These are phyloP conservation scores for Mus spicilegus DNA, from an alignment of 2,113 vertebrate species.

Conservation along the genomic window DNA sequence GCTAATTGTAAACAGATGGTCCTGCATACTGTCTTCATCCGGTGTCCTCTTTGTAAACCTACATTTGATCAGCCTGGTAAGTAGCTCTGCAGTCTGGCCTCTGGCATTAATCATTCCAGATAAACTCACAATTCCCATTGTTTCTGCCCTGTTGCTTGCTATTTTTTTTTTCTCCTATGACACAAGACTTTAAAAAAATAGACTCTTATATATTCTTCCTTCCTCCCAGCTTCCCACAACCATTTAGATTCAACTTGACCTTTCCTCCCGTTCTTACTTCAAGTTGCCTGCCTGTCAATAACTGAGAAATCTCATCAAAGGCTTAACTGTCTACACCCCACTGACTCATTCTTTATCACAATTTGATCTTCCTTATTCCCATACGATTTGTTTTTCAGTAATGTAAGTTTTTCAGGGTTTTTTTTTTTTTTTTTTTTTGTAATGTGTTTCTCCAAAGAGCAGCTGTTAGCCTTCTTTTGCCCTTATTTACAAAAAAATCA, in stretches of 20 bases:
- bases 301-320: conserved; percentile 47
- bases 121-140: background rate
- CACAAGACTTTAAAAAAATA: conserved; percentile 17
- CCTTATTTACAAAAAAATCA: background rate
- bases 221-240: background rate
- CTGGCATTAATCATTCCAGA: conserved; percentile 4
- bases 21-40: background rate
- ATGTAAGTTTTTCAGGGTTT: conserved; percentile 49
- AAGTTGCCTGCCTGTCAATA: background rate
- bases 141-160: background rate
- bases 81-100: background rate
- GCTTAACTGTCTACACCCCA: background rate
- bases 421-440: conserved; percentile 40
- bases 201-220: background rate
- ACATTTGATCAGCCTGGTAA: conserved; percentile 51
- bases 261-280: conserved; percentile 43
- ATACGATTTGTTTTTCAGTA: background rate
- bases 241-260: conserved; percentile 26
- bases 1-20: conserved; percentile 33
- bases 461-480: background rate
- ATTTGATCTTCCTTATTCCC: conserved; percentile 32
- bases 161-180: background rate
- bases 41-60: conserved; percentile 4
- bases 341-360: conserved; percentile 50
- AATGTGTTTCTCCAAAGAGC: conserved; percentile 51